These are phyloP conservation scores for Neosalanx taihuensis DNA, from an alignment of 2,797 vertebrate species.

Conservation along the genomic window DNA sequence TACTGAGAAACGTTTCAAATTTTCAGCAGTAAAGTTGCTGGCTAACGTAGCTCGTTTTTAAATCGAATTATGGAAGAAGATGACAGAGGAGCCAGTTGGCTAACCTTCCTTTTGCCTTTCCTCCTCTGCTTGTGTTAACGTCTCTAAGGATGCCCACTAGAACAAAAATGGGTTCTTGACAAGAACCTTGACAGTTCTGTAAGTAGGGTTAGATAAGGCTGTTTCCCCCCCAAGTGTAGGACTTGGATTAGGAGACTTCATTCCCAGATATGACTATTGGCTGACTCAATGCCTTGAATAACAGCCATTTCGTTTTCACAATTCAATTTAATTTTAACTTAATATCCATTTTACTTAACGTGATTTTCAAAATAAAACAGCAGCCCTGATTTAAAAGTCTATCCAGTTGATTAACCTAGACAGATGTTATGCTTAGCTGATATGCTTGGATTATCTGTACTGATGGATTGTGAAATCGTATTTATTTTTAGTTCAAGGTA, in stretches of 20 bases:
- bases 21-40: conserved; percentile 14
- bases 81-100: conserved; percentile 5
- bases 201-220: neutral
- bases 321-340: conserved; percentile 17
- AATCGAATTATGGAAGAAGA: conserved; percentile 7
- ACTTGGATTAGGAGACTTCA: neutral
- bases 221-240: neutral
- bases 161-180: neutral
- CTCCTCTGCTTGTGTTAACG: neutral
- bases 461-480: neutral
- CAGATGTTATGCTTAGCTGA: neutral
- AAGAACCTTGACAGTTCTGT: neutral
- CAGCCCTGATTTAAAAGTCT: neutral
- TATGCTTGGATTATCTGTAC: neutral
- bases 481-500: neutral
- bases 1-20: conserved; percentile 1
- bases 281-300: conserved; percentile 12
- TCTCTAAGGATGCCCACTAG: neutral
- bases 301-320: conserved; percentile 14
- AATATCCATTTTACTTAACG: conserved; percentile 6
- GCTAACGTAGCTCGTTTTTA: conserved; percentile 8
- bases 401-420: conserved; percentile 8
- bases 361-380: neutral
- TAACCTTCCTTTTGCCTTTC: neutral
- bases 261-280: conserved; percentile 14